phyloP scores from a whole-genome alignment of 2,113 vertebrate genomes.

The Echinops telfairi region DNA sequence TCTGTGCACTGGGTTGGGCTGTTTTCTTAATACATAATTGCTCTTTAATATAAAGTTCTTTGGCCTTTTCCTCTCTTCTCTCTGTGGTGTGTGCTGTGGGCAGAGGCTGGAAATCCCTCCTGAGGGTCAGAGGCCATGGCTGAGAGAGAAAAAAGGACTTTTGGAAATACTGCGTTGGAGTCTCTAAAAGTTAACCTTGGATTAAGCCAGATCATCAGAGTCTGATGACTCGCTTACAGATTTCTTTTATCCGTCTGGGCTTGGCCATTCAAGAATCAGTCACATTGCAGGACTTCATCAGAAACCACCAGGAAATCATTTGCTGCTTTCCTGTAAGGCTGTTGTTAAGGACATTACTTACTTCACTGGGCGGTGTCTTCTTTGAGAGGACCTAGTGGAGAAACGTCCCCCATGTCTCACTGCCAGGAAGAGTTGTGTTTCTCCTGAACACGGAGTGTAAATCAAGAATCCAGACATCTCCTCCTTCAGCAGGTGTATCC shows the following conservation, averaged over 20 bases:
- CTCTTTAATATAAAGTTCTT: too few species aligned
- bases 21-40: too few species aligned
- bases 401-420: constrained; percentile 14
- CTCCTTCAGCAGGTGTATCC: not conserved
- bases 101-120: too few species aligned
- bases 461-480: not conserved
- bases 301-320: not conserved
- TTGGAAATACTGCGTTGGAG: too few species aligned
- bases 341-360: not conserved
- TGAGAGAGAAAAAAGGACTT: too few species aligned
- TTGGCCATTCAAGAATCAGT: not conserved
- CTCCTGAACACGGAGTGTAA: not conserved
- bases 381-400: not conserved
- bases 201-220: constrained; percentile 17
- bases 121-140: too few species aligned
- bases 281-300: not conserved
- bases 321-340: constrained; percentile 37
- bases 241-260: not conserved
- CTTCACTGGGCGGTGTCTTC: not conserved
- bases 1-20: too few species aligned
- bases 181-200: not conserved
- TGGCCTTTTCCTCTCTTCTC: too few species aligned
- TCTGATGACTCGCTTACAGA: not conserved
- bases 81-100: too few species aligned
- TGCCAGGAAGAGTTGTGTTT: not conserved